Evolutionary conservation across 2,113 vertebrate species (phyloP), one percentile per base, ranked within the genome.

Genomic region (Dissostichus mawsoni): DNA sequence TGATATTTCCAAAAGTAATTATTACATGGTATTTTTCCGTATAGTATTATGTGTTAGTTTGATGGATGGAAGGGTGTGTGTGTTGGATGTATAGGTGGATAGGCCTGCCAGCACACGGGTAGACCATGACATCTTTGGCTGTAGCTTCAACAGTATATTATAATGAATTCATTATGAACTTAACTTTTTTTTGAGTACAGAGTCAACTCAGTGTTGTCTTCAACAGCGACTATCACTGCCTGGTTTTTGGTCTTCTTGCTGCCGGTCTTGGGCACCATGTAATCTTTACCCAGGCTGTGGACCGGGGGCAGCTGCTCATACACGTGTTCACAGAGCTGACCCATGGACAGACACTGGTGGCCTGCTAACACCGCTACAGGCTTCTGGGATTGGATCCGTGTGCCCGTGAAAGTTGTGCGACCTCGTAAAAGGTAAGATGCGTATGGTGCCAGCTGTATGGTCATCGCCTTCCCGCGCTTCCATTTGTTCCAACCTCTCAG

Each of bases 251-350:
- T 13, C 11, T 2, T 33, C 4, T 0, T 0, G 5, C 5, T 29
- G 44, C 20, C n/a, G 0, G 65, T 16, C 5, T 0, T n/a, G 20
- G 78, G 78, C 13, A 85, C 56, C 5, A 85, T 12, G 55, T 85
- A 85, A 2, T 80, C 29, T 16, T 56, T 76, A 36, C 83, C 78
- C 62, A 85, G 62, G 11, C 8, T 55, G 23, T 62, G 13, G 56
- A 85, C 68, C 45, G 63, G 20, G 11, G 78, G 83, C 2, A 85
- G 62, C 77, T 85, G 83, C 47, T 81, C 78, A 57, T 85, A 85
- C 13, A 85, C 73, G 4, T 76, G 78, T 9, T 85, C 68, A 63
- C 83, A 84, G 1, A 0, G 1, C 0, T 0, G 0, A 44, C 20
- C 44, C 50, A 72, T 0, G 0, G 12, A 0, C 41, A 85, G 10